A percentile compares a stretch with the other conserved stretches of the same genome.
Conservation (phyloP, 2,797 vertebrate species). For the Gymnocypris eckloni region DNA sequence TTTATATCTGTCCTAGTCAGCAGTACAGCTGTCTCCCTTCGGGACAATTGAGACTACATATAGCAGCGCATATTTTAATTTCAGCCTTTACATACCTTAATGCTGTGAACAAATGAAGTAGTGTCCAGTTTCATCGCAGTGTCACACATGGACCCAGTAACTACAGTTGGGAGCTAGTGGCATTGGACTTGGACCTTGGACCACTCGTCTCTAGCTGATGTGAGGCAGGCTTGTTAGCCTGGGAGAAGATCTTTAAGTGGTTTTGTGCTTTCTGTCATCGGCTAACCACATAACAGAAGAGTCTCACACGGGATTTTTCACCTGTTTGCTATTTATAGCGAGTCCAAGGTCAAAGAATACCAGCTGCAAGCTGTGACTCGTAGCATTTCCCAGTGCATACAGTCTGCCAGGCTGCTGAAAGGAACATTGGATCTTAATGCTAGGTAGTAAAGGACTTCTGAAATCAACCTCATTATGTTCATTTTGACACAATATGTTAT, state of each 20-base stretch:
- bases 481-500: slow-evolving; percentile 38
- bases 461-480: slow-evolving; percentile 44
- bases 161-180: slow-evolving; percentile 38
- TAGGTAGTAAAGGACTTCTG: slow-evolving; percentile 16
- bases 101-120: not conserved
- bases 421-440: slow-evolving; percentile 36
- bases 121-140: not conserved
- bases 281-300: slow-evolving; percentile 53
- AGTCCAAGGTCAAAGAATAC: slow-evolving; percentile 59
- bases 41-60: slow-evolving; percentile 34
- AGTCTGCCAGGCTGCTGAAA: slow-evolving; percentile 48
- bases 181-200: slow-evolving; percentile 49
- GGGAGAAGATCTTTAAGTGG: slow-evolving; percentile 56
- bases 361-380: slow-evolving; percentile 56
- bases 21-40: slow-evolving; percentile 19
- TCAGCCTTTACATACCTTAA: not conserved
- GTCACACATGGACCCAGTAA: slow-evolving; percentile 5
- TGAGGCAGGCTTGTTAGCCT: slow-evolving; percentile 40
- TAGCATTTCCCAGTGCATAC: slow-evolving; percentile 43
- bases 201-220: slow-evolving; percentile 45
- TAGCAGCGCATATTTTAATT: not conserved
- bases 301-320: slow-evolving; percentile 59
- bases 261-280: slow-evolving; percentile 53
- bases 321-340: slow-evolving; percentile 61
- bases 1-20: slow-evolving; percentile 43